Conservation (phyloP, 2,113 vertebrate genomes). For the Coturnix japonica region DNA sequence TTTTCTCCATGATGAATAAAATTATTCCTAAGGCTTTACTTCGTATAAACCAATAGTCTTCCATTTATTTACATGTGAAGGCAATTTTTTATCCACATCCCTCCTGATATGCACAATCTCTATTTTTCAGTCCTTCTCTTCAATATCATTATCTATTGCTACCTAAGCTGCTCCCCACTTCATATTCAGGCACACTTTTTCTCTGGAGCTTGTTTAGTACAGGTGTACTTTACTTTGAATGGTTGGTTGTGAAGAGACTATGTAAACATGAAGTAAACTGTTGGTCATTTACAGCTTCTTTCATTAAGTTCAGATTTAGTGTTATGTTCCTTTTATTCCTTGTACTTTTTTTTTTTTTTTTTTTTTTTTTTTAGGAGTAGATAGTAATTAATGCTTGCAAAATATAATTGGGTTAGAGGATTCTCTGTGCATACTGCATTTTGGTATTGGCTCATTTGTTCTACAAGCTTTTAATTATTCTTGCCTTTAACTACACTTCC, state of each 20-base stretch:
- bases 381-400: neutral
- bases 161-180: neutral
- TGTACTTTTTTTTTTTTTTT: neutral
- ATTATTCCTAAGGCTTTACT: neutral
- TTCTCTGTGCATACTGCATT: neutral
- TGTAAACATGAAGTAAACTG: neutral
- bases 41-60: neutral
- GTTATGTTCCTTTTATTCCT: neutral
- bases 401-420: neutral
- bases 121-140: rapidly evolving
- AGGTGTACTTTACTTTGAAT: neutral
- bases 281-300: neutral
- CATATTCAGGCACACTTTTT: neutral
- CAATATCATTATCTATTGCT: neutral
- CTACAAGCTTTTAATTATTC: neutral
- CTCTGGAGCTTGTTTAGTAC: neutral
- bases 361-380: neutral
- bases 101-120: neutral
- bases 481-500: neutral
- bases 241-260: neutral
- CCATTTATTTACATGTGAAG: neutral
- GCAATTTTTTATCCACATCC: neutral
- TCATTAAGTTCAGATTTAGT: neutral
- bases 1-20: neutral
- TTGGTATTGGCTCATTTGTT: neutral